Conservation (phyloP, 2,888 invertebrate genomes). For the Cetonia aurata region DNA sequence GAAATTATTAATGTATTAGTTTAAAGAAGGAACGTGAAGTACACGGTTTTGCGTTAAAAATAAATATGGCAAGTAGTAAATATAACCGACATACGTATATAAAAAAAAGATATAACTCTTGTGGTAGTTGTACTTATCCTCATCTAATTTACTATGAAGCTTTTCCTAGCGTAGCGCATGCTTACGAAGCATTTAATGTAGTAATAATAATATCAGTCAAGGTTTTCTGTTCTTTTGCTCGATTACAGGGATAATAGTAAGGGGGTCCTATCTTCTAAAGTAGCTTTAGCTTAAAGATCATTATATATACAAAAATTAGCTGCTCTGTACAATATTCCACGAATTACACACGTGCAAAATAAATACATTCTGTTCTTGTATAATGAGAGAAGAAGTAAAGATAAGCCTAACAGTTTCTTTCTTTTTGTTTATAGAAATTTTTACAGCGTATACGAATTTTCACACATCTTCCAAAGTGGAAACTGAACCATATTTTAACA, state of each 20-base stretch:
- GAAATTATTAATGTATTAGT: slow-evolving; percentile 34
- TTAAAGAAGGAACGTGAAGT: slow-evolving; percentile 25
- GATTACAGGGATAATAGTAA: slow-evolving; percentile 54
- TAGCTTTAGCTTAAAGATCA: slow-evolving; percentile 51
- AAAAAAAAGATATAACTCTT: slow-evolving; percentile 25
- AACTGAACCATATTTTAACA: slow-evolving; percentile 41
- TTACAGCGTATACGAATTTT: slow-evolving; percentile 53
- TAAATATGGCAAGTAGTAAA: slow-evolving; percentile 60
- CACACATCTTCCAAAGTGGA: slow-evolving; percentile 43
- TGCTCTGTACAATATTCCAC: slow-evolving; percentile 54
- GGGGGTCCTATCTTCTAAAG: slow-evolving; percentile 41
- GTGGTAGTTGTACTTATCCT: slow-evolving; percentile 61
- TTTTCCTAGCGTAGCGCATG: slow-evolving; percentile 48
- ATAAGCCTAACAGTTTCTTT: slow-evolving; percentile 26
- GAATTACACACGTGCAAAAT: slow-evolving; percentile 41
- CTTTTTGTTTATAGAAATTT: slow-evolving; percentile 45
- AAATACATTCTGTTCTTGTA: slow-evolving; percentile 39
- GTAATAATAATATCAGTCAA: slow-evolving; percentile 60
- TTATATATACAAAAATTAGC: slow-evolving; percentile 55
- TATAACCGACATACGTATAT: slow-evolving; percentile 8
- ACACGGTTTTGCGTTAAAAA: slow-evolving; percentile 44
- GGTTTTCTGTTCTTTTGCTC: slow-evolving; percentile 55
- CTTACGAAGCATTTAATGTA: slow-evolving; percentile 46
- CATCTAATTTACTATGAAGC: slow-evolving; percentile 51
- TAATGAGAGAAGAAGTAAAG: slow-evolving; percentile 39